phyloP scores from a whole-genome alignment of 2,888 invertebrate genomes.

The Cryptocephalus moraei region DNA sequence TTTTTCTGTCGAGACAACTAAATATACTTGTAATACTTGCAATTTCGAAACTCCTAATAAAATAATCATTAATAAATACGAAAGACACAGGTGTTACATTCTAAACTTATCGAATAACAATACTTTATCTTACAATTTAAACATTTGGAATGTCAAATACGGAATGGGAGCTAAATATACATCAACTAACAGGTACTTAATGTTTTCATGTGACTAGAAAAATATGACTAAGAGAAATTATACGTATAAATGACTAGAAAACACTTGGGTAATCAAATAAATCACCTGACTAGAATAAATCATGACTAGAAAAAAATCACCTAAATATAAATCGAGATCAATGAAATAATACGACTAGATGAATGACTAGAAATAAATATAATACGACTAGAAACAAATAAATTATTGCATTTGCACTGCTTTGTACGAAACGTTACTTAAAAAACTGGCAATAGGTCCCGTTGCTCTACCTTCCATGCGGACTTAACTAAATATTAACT shows the following conservation, averaged over 20 bases:
- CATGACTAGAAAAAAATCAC: constrained; percentile 4
- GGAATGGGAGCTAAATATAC: neutral
- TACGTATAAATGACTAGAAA: constrained; percentile 7
- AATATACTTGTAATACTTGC: too few species aligned
- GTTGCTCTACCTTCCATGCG: too few species aligned
- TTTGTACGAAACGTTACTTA: too few species aligned
- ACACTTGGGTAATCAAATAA: neutral
- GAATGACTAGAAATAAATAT: constrained; percentile 3
- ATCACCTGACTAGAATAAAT: constrained; percentile 6
- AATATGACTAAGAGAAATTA: neutral
- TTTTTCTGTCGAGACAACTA: too few species aligned
- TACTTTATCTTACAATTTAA: neutral
- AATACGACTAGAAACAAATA: neutral
- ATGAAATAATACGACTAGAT: neutral
- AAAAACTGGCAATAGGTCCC: too few species aligned
- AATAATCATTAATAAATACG: too few species aligned
- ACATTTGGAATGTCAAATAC: neutral
- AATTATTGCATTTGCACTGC: too few species aligned
- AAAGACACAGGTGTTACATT: too few species aligned
- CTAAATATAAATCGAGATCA: neutral
- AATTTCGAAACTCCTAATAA: too few species aligned
- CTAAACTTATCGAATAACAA: neutral
- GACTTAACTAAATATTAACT: too few species aligned
- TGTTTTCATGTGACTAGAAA: constrained; percentile 2
- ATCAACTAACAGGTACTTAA: neutral